Percentiles rank a stretch among this genome's conserved stretches.
Conservation (phyloP, 2,888 invertebrate species). For the Leucophenga maculata region DNA sequence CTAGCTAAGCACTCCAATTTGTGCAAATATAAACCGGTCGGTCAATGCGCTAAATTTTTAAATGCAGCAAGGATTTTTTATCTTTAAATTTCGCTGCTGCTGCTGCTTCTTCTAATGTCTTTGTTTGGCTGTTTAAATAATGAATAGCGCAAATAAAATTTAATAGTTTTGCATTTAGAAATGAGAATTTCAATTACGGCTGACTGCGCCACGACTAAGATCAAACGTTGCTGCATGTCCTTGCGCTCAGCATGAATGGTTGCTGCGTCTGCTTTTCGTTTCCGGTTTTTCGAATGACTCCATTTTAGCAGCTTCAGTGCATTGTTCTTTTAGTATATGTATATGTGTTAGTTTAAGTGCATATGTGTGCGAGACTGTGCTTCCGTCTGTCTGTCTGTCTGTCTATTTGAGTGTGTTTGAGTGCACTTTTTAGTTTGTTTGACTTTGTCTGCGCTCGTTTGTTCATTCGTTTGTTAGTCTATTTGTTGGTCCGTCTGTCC, state of each 20-base stretch:
- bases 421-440: slow-evolving; percentile 1
- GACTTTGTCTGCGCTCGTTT: slow-evolving; percentile 15
- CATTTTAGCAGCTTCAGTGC: background rate
- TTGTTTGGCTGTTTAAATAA: slow-evolving; percentile 16
- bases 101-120: background rate
- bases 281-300: background rate
- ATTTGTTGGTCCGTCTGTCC: background rate
- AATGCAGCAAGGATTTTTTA: too few relatives aligned
- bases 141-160: slow-evolving; percentile 7
- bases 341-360: background rate
- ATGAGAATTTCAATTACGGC: slow-evolving; percentile 18
- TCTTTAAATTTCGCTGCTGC: too few relatives aligned
- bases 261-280: too few relatives aligned
- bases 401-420: background rate
- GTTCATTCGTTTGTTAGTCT: slow-evolving; percentile 7
- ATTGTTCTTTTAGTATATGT: background rate
- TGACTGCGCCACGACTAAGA: too few relatives aligned
- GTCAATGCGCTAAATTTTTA: too few relatives aligned
- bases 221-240: background rate
- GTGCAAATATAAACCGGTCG: too few relatives aligned
- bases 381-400: background rate
- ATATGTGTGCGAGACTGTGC: background rate
- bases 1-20: too few relatives aligned
- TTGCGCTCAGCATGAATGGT: too few relatives aligned
- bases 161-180: slow-evolving; percentile 18